These are phyloP conservation scores for Lepilemur ruficaudatus DNA, from an alignment of 2,797 vertebrate genomes.

Conservation along the genomic window DNA sequence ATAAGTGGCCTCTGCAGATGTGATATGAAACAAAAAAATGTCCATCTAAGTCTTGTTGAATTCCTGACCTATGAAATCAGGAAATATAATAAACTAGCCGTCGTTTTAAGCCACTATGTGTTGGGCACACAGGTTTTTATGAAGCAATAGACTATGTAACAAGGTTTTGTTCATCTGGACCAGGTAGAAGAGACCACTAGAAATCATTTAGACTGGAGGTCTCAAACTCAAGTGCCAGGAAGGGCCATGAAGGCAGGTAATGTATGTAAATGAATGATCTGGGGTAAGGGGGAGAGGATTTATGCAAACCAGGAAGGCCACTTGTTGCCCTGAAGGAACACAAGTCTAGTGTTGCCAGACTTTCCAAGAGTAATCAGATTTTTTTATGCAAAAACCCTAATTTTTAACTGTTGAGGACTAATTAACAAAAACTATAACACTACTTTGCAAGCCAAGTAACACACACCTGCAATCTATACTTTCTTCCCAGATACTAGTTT, in stretches of 20 bases:
- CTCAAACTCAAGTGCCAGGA: not conserved
- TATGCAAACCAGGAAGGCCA: not conserved
- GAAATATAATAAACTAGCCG: not conserved
- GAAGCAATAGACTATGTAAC: not conserved
- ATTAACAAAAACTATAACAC: constrained; percentile 5
- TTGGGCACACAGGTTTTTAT: not conserved
- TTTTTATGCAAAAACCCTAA: not conserved
- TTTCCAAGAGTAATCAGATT: constrained; percentile 38
- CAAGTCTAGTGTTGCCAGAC: not conserved
- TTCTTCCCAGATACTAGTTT: not conserved
- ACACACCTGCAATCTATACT: not conserved
- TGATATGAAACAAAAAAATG: not conserved
- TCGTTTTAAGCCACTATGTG: not conserved
- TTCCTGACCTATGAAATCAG: not conserved
- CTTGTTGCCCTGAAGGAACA: not conserved
- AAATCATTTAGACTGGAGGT: not conserved
- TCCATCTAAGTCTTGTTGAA: not conserved
- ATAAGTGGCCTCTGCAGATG: not conserved
- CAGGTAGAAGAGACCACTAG: not conserved
- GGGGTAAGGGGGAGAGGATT: not conserved
- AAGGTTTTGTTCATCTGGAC: not conserved
- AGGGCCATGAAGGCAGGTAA: not conserved
- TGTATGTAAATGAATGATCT: not conserved
- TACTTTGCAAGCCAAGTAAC: not conserved
- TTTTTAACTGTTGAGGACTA: constrained; percentile 27